These are phyloP conservation scores for Callocephalon fimbriatum DNA, from an alignment of 2,113 vertebrate species.

Conservation along the genomic window DNA sequence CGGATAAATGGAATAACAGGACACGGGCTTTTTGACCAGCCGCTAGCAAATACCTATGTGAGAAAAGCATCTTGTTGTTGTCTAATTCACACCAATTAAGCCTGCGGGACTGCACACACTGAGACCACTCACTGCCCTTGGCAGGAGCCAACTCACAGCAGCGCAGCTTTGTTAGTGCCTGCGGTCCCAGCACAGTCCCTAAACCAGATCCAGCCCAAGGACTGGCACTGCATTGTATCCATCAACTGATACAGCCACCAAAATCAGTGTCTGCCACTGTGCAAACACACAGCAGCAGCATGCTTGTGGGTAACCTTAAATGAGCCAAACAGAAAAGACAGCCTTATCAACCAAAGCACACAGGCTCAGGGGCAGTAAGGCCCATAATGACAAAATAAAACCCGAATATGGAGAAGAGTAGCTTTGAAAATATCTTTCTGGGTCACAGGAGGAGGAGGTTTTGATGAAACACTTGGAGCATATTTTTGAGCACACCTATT, in stretches of 20 bases:
- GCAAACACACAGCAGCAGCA: not conserved
- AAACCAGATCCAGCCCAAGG: not conserved
- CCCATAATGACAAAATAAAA: not conserved
- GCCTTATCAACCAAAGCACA: not conserved
- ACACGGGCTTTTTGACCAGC: not conserved
- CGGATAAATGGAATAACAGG: not conserved
- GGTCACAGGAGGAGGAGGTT: not conserved
- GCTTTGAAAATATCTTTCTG: not conserved
- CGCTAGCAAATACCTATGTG: not conserved
- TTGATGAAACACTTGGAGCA: accelerated
- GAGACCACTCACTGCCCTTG: not conserved
- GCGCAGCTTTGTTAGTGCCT: accelerated
- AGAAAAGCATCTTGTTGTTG: not conserved
- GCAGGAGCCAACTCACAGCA: not conserved
- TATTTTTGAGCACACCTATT: not conserved
- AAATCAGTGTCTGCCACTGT: accelerated
- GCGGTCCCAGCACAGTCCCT: not conserved
- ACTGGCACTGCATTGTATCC: not conserved
- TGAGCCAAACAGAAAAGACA: not conserved
- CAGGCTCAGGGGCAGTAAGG: too few species aligned
- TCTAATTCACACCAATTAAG: not conserved
- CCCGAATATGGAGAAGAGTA: not conserved
- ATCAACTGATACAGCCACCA: accelerated
- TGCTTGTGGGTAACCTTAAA: not conserved
- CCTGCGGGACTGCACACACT: not conserved